A percentile compares a stretch with the other conserved stretches of the same genome.
phyloP scores from a whole-genome alignment of 2,888 invertebrate genomes.

The Leptinotarsa tumamoca region DNA sequence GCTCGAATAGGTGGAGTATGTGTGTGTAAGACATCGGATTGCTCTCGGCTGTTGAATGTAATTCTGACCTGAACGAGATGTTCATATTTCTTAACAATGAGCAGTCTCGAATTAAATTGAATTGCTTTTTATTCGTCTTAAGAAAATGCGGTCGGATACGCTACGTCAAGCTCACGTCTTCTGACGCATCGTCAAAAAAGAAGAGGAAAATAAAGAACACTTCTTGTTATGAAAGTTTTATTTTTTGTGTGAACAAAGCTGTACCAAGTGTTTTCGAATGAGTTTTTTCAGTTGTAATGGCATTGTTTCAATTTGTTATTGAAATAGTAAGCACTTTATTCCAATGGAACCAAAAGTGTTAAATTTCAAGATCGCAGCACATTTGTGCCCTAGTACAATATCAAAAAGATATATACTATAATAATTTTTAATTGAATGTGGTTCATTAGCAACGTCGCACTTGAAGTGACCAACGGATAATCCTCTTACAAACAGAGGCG shows the following conservation, averaged over 20 bases:
- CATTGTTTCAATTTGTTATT: no score
- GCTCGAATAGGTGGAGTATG: conserved; percentile 1
- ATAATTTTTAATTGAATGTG: no score
- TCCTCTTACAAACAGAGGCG: no score
- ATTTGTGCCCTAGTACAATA: no score
- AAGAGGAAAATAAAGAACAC: conserved; percentile 9
- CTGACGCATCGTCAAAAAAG: conserved; percentile 25
- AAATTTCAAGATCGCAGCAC: no score
- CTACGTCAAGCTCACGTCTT: conserved; percentile 39
- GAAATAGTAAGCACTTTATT: no score
- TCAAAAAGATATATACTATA: no score
- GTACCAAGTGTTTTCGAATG: neutral
- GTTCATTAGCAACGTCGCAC: no score
- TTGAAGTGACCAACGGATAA: no score
- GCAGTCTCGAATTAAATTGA: conserved; percentile 48
- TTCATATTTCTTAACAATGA: conserved; percentile 51
- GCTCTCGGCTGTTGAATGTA: conserved; percentile 30
- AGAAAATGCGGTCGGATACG: conserved; percentile 41
- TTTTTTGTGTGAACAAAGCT: neutral
- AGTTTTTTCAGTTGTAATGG: no score
- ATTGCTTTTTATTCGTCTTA: conserved; percentile 47
- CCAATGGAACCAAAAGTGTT: no score
- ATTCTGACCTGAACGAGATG: conserved; percentile 47
- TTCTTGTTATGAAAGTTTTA: conserved; percentile 4
- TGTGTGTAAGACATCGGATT: neutral